A percentile compares a stretch with the other conserved stretches of the same genome.
Conservation (phyloP, 2,797 vertebrate species). For the Darevskia nairensis region DNA sequence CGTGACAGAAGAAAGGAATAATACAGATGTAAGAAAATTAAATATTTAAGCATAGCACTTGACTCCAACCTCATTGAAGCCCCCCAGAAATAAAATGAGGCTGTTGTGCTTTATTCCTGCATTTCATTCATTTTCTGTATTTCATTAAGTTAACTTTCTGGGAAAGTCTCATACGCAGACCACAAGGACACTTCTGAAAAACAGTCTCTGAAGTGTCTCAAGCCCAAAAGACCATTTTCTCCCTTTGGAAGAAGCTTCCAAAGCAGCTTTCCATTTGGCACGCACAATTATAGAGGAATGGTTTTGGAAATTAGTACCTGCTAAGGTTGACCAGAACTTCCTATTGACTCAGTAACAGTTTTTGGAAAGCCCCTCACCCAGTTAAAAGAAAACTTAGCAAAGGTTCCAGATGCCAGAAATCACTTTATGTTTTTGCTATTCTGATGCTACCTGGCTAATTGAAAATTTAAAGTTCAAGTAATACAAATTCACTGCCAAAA, state of each 20-base stretch:
- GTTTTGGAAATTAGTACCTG: conserved; percentile 25
- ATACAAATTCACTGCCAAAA: neutral
- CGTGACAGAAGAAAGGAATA: no score
- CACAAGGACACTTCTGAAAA: conserved; percentile 14
- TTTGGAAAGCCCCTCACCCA: neutral
- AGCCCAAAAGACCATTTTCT: conserved; percentile 8
- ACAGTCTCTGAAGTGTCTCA: conserved; percentile 2
- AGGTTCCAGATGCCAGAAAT: neutral
- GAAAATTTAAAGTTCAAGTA: conserved; percentile 4
- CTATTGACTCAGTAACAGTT: neutral
- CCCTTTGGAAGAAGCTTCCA: conserved; percentile 9
- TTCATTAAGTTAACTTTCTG: conserved; percentile 17
- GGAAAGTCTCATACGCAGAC: neutral
- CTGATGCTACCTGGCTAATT: neutral
- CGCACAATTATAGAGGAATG: neutral
- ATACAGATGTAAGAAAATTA: no score
- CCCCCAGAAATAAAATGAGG: neutral
- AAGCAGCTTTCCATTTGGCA: conserved; percentile 11
- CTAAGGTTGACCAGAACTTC: neutral
- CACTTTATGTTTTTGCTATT: neutral
- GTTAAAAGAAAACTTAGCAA: neutral
- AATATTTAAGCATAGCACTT: neutral
- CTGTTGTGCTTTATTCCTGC: neutral
- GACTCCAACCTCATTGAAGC: neutral
- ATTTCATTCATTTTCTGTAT: conserved; percentile 8